Percentiles rank a stretch among this genome's conserved stretches.
These are phyloP conservation scores for Trissolcus japonicus DNA, from an alignment of 2,888 invertebrate species.

Conservation along the genomic window DNA sequence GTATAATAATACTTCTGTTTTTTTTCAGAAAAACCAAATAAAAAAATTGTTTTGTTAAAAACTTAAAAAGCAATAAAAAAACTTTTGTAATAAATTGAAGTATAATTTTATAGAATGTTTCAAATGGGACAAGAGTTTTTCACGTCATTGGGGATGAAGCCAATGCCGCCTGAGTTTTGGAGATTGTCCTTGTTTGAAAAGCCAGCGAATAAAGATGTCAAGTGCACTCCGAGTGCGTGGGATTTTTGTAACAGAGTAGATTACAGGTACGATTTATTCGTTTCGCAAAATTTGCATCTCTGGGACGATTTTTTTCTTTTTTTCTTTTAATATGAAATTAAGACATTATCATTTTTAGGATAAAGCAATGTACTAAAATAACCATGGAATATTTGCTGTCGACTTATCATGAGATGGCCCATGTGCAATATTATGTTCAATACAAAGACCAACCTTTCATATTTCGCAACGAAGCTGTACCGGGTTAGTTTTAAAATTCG, in stretches of 20 bases:
- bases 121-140: conserved; percentile 91
- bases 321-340: not conserved
- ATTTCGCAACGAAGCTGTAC: conserved; percentile 89
- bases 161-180: conserved; percentile 91
- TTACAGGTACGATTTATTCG: conserved; percentile 80
- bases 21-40: not conserved
- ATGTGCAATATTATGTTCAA: conserved; percentile 88
- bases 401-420: conserved; percentile 90
- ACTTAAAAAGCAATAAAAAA: too few relatives aligned
- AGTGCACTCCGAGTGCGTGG: conserved; percentile 89
- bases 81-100: too few relatives aligned
- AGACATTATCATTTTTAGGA: conserved; percentile 76
- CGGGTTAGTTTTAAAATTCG: conserved; percentile 78
- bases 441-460: conserved; percentile 85
- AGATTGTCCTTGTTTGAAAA: conserved; percentile 86
- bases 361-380: conserved; percentile 89
- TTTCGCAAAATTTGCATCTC: too few relatives aligned
- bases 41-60: not conserved
- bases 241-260: conserved; percentile 91
- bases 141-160: conserved; percentile 86
- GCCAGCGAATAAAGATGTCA: conserved; percentile 83
- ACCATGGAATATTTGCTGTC: conserved; percentile 86
- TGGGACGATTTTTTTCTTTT: too few relatives aligned
- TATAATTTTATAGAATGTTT: conserved; percentile 81
- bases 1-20: not conserved